Evolutionary conservation across 2,888 invertebrate genomes (phyloP).

Genomic region (Calameuta idolon): DNA sequence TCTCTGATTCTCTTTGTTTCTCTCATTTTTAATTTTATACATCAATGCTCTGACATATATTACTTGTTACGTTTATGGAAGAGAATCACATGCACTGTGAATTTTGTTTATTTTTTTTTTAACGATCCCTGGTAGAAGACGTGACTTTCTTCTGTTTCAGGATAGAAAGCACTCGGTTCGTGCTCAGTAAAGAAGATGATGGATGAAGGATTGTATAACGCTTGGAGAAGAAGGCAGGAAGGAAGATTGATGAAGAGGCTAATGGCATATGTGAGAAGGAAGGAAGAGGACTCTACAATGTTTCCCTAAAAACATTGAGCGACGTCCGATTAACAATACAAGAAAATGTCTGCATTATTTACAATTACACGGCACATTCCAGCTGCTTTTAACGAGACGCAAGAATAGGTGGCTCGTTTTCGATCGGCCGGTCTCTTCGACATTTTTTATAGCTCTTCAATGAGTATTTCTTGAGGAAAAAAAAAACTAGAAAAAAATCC

Average conservation of each 20-base stretch:
- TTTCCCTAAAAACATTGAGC: conserved; percentile 47
- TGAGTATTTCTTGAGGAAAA: conserved; percentile 6
- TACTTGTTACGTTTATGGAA: background rate
- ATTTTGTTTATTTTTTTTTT: background rate
- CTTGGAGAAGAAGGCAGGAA: conserved; percentile 23
- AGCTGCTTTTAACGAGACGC: conserved; percentile 55
- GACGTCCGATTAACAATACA: conserved; percentile 33
- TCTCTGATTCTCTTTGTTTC: background rate
- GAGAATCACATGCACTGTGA: background rate
- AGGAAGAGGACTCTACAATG: conserved; percentile 44
- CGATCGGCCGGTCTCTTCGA: conserved; percentile 16
- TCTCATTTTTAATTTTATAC: background rate
- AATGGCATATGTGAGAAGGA: conserved; percentile 27
- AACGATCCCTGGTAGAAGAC: conserved; percentile 30
- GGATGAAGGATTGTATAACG: conserved; percentile 14
- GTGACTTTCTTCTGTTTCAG: conserved; percentile 60
- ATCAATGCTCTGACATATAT: background rate
- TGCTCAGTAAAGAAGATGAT: conserved; percentile 48
- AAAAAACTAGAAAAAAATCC: background rate
- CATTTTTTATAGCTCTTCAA: conserved; percentile 14
- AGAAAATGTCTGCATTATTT: conserved; percentile 37
- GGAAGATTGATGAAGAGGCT: conserved; percentile 23
- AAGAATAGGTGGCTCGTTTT: conserved; percentile 20
- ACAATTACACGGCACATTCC: conserved; percentile 58
- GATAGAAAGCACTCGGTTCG: conserved; percentile 60